Evolutionary conservation across 2,888 invertebrate genomes (phyloP).

Genomic region (Eupsilia transversa): DNA sequence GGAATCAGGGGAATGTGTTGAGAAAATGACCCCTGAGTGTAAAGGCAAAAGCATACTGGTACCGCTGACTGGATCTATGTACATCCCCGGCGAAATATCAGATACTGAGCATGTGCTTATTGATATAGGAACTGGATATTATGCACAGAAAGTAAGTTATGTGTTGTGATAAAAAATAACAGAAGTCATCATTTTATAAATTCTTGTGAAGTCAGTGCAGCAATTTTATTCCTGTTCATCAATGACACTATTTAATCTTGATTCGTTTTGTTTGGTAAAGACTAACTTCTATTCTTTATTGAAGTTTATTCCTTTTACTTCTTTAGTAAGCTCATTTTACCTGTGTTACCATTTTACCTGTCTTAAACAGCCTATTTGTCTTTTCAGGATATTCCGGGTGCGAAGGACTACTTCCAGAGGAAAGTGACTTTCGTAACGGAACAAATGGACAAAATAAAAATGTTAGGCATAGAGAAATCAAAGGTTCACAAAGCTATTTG

Average conservation of each 20-base stretch:
- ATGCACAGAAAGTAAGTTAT: slow-evolving; percentile 95
- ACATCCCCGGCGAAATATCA: slow-evolving; percentile 97
- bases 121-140: slow-evolving; percentile 99
- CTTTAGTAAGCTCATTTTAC: neutral
- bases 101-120: slow-evolving; percentile 97
- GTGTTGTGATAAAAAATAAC: too few species aligned
- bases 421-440: slow-evolving; percentile 97
- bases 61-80: slow-evolving; percentile 99
- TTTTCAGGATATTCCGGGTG: slow-evolving; percentile 93
- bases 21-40: slow-evolving; percentile 94
- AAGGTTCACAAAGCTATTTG: slow-evolving; percentile 94
- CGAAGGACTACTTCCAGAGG: slow-evolving; percentile 97
- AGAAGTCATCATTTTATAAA: neutral
- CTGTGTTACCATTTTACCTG: neutral
- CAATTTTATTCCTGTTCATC: neutral
- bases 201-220: neutral
- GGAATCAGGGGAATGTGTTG: slow-evolving; percentile 96
- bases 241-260: neutral
- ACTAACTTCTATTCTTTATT: neutral
- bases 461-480: slow-evolving; percentile 95
- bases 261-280: neutral
- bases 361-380: slow-evolving; percentile 23
- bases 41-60: slow-evolving; percentile 97
- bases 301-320: neutral
- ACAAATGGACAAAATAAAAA: slow-evolving; percentile 98